Evolutionary conservation across 2,113 vertebrate genomes (phyloP).

Genomic region (Rhea americana): DNA sequence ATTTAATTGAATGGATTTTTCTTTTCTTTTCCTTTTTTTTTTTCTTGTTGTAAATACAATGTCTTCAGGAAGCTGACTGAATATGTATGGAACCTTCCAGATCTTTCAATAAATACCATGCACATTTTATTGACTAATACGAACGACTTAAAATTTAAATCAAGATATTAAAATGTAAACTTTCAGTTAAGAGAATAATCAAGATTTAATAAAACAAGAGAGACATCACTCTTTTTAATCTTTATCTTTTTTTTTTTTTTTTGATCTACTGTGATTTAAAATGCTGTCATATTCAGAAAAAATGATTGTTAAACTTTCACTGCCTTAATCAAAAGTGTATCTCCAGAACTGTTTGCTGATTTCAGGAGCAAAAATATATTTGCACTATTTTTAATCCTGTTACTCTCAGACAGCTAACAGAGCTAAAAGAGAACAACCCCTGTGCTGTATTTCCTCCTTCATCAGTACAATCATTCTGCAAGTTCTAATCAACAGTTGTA

Average conservation of each 20-base stretch:
- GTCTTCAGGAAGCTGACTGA: neutral
- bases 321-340: neutral
- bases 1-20: neutral
- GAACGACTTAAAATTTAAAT: neutral
- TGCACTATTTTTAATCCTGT: neutral
- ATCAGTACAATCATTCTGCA: accelerated
- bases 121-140: neutral
- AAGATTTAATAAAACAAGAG: neutral
- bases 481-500: neutral
- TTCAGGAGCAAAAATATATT: neutral
- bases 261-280: neutral
- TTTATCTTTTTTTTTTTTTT: neutral
- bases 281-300: neutral
- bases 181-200: neutral
- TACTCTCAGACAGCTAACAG: neutral
- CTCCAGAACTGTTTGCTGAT: neutral
- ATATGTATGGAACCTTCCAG: neutral
- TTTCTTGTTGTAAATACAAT: neutral
- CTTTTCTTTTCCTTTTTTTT: neutral
- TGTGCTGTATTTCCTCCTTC: neutral
- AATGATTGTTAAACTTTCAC: neutral
- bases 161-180: neutral
- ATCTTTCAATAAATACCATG: neutral
- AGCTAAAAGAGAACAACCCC: neutral
- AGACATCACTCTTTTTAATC: neutral